Evolutionary conservation across 92 coral and sea anemone species (phyloP).

Genomic region (Montipora capitata): DNA sequence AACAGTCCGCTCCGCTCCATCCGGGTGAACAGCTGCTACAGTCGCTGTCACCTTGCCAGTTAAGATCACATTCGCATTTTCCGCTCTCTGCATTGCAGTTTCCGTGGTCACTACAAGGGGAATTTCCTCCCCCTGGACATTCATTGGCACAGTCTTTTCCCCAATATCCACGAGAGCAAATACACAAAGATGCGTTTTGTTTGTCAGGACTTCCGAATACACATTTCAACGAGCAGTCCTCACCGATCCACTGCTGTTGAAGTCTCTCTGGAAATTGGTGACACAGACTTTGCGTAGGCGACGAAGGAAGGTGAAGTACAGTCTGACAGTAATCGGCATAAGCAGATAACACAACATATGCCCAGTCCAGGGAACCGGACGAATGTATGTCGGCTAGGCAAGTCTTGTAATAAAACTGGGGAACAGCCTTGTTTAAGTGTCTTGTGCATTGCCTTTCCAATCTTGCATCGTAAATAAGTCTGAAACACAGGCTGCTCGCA

Average conservation of each 20-base stretch:
- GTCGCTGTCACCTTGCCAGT: conserved; percentile 92
- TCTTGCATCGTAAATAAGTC: conserved; percentile 78
- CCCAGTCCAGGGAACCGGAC: conserved; percentile 73
- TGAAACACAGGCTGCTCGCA: conserved; percentile 76
- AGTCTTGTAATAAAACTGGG: conserved; percentile 82
- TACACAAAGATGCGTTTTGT: conserved; percentile 68
- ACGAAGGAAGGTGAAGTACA: conserved; percentile 65
- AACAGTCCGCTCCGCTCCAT: conserved; percentile 90
- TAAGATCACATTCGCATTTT: conserved; percentile 88
- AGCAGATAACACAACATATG: conserved; percentile 78
- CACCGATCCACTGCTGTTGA: conserved; percentile 84
- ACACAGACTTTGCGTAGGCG: conserved; percentile 85
- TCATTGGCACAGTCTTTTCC: conserved; percentile 83
- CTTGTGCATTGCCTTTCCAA: conserved; percentile 72
- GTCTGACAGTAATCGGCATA: conserved; percentile 93
- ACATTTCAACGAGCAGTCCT: conserved; percentile 83
- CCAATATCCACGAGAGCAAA: conserved; percentile 94
- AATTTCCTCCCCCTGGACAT: conserved; percentile 95
- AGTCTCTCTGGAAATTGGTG: conserved; percentile 75
- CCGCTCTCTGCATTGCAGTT: conserved; percentile 81
- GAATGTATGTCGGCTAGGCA: conserved; percentile 83
- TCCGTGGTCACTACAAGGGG: conserved; percentile 92
- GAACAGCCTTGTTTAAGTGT: conserved; percentile 57
- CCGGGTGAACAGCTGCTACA: conserved; percentile 92
- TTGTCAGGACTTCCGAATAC: conserved; percentile 82